phyloP scores from a whole-genome alignment of 2,888 invertebrate genomes.

The Physocephala rufipes region DNA sequence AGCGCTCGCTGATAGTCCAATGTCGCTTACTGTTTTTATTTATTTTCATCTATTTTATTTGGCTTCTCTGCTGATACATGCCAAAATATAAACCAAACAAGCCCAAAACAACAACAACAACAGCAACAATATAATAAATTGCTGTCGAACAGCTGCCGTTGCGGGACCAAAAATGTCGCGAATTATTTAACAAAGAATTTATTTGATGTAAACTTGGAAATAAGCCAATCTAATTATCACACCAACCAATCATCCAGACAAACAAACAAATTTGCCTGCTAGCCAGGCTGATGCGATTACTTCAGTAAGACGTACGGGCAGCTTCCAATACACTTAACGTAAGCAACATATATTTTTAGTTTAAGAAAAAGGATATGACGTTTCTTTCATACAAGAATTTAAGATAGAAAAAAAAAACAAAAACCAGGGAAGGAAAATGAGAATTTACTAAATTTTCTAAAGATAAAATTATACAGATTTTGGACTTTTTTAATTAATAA shows the following conservation, averaged over 20 bases:
- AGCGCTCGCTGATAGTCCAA: neutral
- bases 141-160: too few relatives aligned
- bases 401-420: neutral
- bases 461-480: too few relatives aligned
- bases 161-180: conserved; percentile 12
- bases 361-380: neutral
- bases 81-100: conserved; percentile 12
- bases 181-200: neutral
- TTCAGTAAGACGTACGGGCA: neutral
- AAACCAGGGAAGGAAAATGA: neutral
- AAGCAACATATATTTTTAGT: neutral
- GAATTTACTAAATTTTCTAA: neutral
- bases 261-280: neutral
- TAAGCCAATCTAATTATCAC: conserved; percentile 9
- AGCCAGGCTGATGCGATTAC: neutral
- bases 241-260: too few relatives aligned
- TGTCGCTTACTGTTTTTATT: neutral
- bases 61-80: conserved; percentile 7
- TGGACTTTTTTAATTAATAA: too few relatives aligned
- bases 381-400: neutral
- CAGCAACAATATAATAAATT: neutral
- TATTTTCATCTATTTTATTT: neutral
- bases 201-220: conserved; percentile 4
- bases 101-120: neutral
- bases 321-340: neutral